Base-by-base conservation (phyloP, 2,113 vertebrate genomes). In the Beaufortia kweichowensis region DNA sequence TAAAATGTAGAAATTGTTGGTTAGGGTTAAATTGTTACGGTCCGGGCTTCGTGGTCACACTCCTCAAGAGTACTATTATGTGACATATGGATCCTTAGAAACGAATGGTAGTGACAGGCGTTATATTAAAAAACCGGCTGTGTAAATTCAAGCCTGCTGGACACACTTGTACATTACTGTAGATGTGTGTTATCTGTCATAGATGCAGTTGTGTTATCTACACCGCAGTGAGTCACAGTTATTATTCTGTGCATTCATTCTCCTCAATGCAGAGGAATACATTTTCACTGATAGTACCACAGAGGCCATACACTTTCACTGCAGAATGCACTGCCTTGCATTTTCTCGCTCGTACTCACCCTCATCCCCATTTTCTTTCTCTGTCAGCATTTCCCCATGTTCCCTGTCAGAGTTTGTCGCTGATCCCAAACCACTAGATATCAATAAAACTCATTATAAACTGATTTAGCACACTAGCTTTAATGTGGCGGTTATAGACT, bases 321-420 rank as follows among this genome's bases (percentile, higher is more conserved):
- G 76, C 66, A 62, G 28, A 53, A 59, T n/a, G 56, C 15, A 41
- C 5, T 35, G 19, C 5, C 46, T 46, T 61, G 26, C 73, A 19
- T 53, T 71, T 60, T 65, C 70, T 63, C 55, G 50, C 56, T 69
- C 78, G 53, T 57, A 56, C 62, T 48, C 17, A 17, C 56, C n/a
- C 11, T 6, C 60, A n/a, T 63, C 63, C 60, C 73, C 35, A 21
- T 57, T 69, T 56, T 75, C 31, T 39, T 56, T 63, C 67, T 28
- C 39, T 43, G 67, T 78, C 76, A 78, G 76, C 67, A 78, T 23
- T 64, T 78, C 64, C 17, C 61, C 43, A 15, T 46, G 56, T 62
- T 61, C 41, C 41, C 46, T 29, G 59, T 59, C 23, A 41, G 43
- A 77, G 23, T 71, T 56, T 63, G 24, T 70, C 3, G 3, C 57